Evolutionary conservation across 2,888 invertebrate species (phyloP).

Genomic region (Argyresthia albistria): DNA sequence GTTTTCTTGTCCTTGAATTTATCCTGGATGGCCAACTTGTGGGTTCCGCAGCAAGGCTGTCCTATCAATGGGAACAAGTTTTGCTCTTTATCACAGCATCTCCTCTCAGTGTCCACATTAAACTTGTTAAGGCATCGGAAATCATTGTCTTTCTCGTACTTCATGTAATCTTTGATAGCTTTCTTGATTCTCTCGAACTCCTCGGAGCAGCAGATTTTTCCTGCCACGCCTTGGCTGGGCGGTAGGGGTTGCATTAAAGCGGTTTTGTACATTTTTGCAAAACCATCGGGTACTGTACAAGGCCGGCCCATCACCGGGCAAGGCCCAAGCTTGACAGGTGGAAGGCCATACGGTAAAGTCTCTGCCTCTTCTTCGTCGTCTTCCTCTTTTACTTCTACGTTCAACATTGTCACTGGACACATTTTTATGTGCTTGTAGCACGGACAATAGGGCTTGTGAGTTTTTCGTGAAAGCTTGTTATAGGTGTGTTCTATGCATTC

Average conservation of each 20-base stretch:
- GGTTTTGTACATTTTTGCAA: constrained; percentile 56
- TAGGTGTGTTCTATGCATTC: constrained; percentile 39
- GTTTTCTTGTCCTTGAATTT: constrained; percentile 34
- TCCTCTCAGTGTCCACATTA: constrained; percentile 49
- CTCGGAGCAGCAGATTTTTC: constrained; percentile 61
- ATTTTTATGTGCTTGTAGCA: constrained; percentile 44
- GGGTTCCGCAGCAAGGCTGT: constrained; percentile 51
- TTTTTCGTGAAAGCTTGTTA: constrained; percentile 37
- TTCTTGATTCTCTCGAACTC: constrained; percentile 60
- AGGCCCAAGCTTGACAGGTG: constrained; percentile 56
- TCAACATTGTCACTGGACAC: constrained; percentile 44
- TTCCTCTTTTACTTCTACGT: constrained; percentile 37
- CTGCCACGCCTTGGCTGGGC: constrained; percentile 49
- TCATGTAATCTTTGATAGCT: constrained; percentile 52
- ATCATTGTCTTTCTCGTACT: constrained; percentile 44
- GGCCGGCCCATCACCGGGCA: constrained; percentile 60
- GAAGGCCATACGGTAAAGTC: constrained; percentile 55
- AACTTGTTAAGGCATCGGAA: constrained; percentile 52
- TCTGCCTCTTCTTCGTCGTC: constrained; percentile 44
- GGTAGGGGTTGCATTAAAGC: constrained; percentile 38
- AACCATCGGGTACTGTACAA: constrained; percentile 55
- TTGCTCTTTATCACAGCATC: constrained; percentile 62
- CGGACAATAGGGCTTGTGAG: constrained; percentile 52
- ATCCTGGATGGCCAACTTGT: constrained; percentile 51
- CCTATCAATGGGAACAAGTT: constrained; percentile 38